phyloP scores from a whole-genome alignment of 1,140 invertebrate species.

The Drosophila parabipectinata region DNA sequence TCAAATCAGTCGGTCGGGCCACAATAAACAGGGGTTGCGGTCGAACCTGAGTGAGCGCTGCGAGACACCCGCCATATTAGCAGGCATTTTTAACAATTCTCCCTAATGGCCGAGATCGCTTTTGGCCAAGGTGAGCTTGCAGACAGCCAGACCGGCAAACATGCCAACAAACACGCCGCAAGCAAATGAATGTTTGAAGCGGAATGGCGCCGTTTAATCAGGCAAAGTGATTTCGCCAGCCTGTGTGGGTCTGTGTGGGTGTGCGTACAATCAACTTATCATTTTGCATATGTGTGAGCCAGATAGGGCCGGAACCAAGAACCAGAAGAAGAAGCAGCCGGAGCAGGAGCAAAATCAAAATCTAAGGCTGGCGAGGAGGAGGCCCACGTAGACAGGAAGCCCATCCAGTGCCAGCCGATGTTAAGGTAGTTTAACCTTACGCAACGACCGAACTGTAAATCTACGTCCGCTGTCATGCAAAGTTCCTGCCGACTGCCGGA shows the following conservation, averaged over 20 bases:
- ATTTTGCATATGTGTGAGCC: constrained; percentile 48
- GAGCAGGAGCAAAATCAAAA: constrained; percentile 1
- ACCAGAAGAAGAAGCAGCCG: constrained; percentile 5
- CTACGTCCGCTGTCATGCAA: constrained; percentile 68
- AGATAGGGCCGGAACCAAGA: constrained; percentile 8
- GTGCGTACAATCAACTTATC: constrained; percentile 62
- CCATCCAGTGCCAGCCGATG: constrained; percentile 61
- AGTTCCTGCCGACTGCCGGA: constrained; percentile 51
- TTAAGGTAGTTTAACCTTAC: constrained; percentile 74
- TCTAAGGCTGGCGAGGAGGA: not conserved
- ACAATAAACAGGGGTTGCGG: constrained; percentile 67
- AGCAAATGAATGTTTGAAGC: constrained; percentile 36
- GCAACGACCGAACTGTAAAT: constrained; percentile 72
- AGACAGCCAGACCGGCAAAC: not conserved
- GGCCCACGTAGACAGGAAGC: constrained; percentile 64
- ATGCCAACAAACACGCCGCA: constrained; percentile 2
- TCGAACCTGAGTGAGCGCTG: constrained; percentile 4
- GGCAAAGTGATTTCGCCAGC: constrained; percentile 71
- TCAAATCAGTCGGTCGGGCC: constrained; percentile 68
- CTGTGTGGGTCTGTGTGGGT: not conserved
- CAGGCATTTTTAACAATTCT: constrained; percentile 78
- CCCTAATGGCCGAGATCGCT: constrained; percentile 60
- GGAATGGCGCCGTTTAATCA: constrained; percentile 76
- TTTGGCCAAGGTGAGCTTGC: constrained; percentile 49
- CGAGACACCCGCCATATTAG: constrained; percentile 54